These are phyloP conservation scores for Gambelia wislizenii DNA, from an alignment of 2,797 vertebrate species.

Conservation along the genomic window DNA sequence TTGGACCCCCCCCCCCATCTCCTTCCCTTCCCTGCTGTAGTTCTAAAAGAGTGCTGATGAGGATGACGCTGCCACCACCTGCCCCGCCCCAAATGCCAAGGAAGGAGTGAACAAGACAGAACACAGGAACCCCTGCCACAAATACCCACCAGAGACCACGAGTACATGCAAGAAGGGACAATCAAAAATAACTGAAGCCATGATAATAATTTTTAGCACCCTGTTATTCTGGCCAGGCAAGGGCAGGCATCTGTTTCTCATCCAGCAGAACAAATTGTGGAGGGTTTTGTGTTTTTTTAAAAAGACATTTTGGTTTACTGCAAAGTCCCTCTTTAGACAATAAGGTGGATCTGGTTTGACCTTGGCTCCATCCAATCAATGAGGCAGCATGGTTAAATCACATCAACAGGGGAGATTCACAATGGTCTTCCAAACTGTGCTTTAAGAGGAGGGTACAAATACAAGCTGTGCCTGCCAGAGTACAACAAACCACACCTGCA, in stretches of 20 bases:
- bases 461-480: not conserved
- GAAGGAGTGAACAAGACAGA: conserved; percentile 12
- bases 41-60: no score
- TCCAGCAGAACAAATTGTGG: not conserved
- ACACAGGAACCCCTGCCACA: not conserved
- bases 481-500: not conserved
- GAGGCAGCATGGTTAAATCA: not conserved
- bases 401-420: not conserved
- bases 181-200: conserved; percentile 33
- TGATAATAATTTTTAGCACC: conserved; percentile 3
- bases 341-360: not conserved
- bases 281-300: no score
- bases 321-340: not conserved
- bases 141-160: not conserved
- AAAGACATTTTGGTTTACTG: not conserved
- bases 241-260: not conserved
- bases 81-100: not conserved
- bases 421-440: not conserved
- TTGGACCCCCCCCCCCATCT: not conserved
- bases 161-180: not conserved
- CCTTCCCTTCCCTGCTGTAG: no score
- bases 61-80: no score
- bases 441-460: not conserved
- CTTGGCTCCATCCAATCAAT: not conserved
- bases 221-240: not conserved